These are phyloP conservation scores for Ivindomyrus marchei DNA, from an alignment of 2,113 vertebrate species.

Conservation along the genomic window DNA sequence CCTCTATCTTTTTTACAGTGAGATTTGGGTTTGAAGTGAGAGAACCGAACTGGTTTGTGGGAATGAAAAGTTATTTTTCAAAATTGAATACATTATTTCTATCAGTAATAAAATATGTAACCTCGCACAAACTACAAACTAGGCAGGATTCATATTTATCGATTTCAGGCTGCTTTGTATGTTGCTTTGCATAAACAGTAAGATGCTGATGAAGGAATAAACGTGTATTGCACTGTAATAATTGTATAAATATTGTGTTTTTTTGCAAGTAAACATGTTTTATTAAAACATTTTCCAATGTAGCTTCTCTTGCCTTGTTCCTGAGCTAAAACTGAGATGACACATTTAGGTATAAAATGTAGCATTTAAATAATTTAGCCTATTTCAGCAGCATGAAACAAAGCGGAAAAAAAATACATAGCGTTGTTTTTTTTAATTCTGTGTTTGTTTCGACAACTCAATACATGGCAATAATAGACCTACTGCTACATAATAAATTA, in stretches of 20 bases:
- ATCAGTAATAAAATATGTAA: neutral
- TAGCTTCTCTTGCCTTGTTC: neutral
- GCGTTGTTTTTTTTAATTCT: neutral
- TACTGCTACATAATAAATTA: neutral
- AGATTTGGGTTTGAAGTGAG: neutral
- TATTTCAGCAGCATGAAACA: neutral
- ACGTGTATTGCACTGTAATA: neutral
- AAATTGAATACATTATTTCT: neutral
- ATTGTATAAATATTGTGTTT: neutral
- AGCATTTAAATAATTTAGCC: neutral
- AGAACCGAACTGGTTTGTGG: neutral
- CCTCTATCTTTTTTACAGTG: neutral
- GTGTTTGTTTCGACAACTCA: neutral
- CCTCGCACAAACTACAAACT: neutral
- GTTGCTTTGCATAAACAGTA: neutral
- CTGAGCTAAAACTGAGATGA: neutral
- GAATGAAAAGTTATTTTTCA: neutral
- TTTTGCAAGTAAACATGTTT: neutral
- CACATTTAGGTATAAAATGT: neutral
- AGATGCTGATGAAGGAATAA: neutral
- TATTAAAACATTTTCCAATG: slow-evolving; percentile 4
- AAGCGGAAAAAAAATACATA: neutral
- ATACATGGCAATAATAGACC: neutral
- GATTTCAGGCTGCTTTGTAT: neutral
- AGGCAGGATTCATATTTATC: neutral